Percentiles rank a stretch among this genome's conserved stretches.
phyloP scores from a whole-genome alignment of 2,888 invertebrate species.

The Dryobotodes eremita region DNA sequence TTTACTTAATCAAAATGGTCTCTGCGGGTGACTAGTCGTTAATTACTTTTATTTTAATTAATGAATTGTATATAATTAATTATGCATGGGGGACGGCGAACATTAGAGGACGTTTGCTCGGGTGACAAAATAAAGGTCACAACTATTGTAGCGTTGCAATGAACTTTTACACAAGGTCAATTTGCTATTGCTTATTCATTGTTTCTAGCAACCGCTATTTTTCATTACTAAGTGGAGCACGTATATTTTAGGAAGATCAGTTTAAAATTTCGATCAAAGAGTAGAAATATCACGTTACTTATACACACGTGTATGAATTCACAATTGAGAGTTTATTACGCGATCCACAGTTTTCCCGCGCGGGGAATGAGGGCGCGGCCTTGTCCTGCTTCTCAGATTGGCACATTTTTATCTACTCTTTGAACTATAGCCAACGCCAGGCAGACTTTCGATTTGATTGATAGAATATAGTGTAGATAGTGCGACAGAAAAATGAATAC shows the following conservation, averaged over 20 bases:
- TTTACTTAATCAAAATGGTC: constrained; percentile 8
- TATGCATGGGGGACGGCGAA: constrained; percentile 40
- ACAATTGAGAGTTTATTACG: constrained; percentile 80
- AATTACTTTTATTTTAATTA: constrained; percentile 27
- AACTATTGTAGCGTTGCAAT: constrained; percentile 53
- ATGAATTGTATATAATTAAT: constrained; percentile 17
- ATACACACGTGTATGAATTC: constrained; percentile 66
- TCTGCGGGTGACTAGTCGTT: constrained; percentile 3
- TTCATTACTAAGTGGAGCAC: constrained; percentile 14
- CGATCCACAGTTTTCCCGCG: constrained; percentile 79
- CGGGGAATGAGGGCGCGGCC: constrained; percentile 86
- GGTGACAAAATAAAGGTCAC: constrained; percentile 56
- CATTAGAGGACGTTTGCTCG: constrained; percentile 40
- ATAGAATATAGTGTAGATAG: constrained; percentile 60
- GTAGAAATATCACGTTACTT: constrained; percentile 66
- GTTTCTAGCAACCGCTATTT: constrained; percentile 27
- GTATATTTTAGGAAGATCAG: background rate
- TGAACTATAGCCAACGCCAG: constrained; percentile 80
- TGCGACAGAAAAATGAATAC: constrained; percentile 1
- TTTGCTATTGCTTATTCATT: constrained; percentile 25
- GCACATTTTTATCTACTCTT: constrained; percentile 88
- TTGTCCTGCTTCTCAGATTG: constrained; percentile 88
- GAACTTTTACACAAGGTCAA: constrained; percentile 61
- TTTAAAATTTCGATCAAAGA: constrained; percentile 20
- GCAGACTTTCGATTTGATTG: constrained; percentile 75